phyloP scores from a whole-genome alignment of 2,888 invertebrate species.

The Acleris holmiana region DNA sequence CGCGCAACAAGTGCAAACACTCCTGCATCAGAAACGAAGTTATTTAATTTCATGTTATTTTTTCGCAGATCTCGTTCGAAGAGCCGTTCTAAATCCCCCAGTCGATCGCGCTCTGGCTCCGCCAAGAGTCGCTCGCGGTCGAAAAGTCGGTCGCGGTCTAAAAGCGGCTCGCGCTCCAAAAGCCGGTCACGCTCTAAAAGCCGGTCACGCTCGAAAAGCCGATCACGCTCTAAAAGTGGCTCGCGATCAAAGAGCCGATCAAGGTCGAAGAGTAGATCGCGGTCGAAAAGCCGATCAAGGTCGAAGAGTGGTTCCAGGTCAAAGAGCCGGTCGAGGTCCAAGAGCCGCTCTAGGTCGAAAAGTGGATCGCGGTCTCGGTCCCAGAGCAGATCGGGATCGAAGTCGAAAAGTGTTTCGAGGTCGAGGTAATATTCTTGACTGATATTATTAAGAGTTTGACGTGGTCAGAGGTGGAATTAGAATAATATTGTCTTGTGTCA shows the following conservation, averaged over 20 bases:
- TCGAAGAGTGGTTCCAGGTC: constrained; percentile 64
- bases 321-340: constrained; percentile 55
- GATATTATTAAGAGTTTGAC: no score
- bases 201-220: constrained; percentile 58
- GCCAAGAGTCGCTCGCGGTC: constrained; percentile 49
- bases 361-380: constrained; percentile 61
- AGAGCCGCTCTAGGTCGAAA: constrained; percentile 61
- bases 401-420: constrained; percentile 60
- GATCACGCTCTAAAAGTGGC: constrained; percentile 58
- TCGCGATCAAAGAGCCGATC: constrained; percentile 64
- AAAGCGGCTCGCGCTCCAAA: constrained; percentile 59
- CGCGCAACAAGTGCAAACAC: no score
- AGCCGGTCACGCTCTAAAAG: constrained; percentile 64
- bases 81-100: constrained; percentile 41
- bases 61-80: constrained; percentile 18
- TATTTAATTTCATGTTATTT: neutral
- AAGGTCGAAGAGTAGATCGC: constrained; percentile 48
- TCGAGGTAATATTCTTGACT: constrained; percentile 50
- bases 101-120: constrained; percentile 19
- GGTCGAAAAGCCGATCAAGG: constrained; percentile 58
- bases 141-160: constrained; percentile 55
- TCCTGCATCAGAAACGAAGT: no score
- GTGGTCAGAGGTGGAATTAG: no score
- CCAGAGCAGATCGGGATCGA: constrained; percentile 51
- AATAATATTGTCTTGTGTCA: no score